phyloP scores from a whole-genome alignment of 1,140 invertebrate species.

The Aphidius ervi region DNA sequence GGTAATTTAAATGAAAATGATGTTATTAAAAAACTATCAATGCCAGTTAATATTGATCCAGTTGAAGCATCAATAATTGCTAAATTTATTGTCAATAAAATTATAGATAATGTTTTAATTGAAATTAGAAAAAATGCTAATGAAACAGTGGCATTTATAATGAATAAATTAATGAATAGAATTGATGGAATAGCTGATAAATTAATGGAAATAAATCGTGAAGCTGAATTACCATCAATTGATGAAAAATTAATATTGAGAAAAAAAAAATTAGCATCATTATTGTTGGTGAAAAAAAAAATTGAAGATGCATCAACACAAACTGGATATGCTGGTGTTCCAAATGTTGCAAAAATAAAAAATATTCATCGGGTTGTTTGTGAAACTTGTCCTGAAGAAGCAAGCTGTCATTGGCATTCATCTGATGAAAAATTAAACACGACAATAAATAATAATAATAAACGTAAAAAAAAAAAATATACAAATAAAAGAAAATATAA shows the following conservation, averaged over 20 bases:
- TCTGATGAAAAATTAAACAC: neutral
- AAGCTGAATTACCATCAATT: constrained; percentile 2
- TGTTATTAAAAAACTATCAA: constrained; percentile 24
- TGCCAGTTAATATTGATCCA: constrained; percentile 24
- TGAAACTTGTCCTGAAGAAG: constrained; percentile 22
- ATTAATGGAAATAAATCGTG: constrained; percentile 12
- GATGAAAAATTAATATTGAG: constrained; percentile 24
- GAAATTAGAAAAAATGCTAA: constrained; percentile 15
- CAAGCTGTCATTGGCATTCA: constrained; percentile 21
- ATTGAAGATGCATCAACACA: constrained; percentile 25
- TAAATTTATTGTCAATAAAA: constrained; percentile 14
- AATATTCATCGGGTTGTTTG: constrained; percentile 20
- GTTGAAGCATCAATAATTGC: constrained; percentile 23
- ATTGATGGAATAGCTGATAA: constrained; percentile 10
- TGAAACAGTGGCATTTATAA: neutral
- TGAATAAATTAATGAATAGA: constrained; percentile 4
- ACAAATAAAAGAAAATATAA: no score
- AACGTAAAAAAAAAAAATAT: constrained; percentile 14
- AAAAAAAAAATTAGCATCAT: constrained; percentile 22
- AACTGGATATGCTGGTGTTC: constrained; percentile 28
- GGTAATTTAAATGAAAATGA: constrained; percentile 25
- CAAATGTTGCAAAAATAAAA: constrained; percentile 23
- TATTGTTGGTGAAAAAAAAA: constrained; percentile 23
- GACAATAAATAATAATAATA: neutral
- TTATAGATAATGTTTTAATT: constrained; percentile 13